Evolutionary conservation across 2,888 invertebrate species (phyloP).

Genomic region (Diaperis boleti): DNA sequence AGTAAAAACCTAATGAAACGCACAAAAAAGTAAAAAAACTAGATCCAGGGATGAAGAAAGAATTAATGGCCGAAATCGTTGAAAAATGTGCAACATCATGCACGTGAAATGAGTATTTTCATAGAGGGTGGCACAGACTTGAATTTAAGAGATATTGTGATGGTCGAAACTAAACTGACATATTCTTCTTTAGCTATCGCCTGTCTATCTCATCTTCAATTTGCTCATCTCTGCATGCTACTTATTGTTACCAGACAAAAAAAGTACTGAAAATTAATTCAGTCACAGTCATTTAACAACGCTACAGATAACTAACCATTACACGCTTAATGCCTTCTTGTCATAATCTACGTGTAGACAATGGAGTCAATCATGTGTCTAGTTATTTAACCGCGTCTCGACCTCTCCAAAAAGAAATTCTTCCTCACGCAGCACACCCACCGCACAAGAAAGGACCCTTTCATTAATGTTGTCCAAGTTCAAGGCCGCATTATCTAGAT

Average conservation of each 20-base stretch:
- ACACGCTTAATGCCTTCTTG: conserved; percentile 22
- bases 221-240: too few relatives aligned
- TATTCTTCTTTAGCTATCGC: too few relatives aligned
- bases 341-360: conserved; percentile 29
- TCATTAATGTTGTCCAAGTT: conserved; percentile 32
- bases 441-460: conserved; percentile 33
- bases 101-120: too few relatives aligned
- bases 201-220: too few relatives aligned
- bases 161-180: too few relatives aligned
- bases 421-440: conserved; percentile 17
- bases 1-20: too few relatives aligned
- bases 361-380: conserved; percentile 25
- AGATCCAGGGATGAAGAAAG: too few relatives aligned
- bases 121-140: too few relatives aligned
- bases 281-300: conserved; percentile 3
- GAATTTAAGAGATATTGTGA: too few relatives aligned
- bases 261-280: conserved; percentile 17
- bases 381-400: conserved; percentile 28
- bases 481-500: conserved; percentile 26
- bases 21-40: too few relatives aligned
- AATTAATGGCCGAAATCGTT: too few relatives aligned
- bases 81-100: too few relatives aligned
- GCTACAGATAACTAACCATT: conserved; percentile 19
- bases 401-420: conserved; percentile 32
- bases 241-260: neutral